These are phyloP conservation scores for Aix galericulata DNA, from an alignment of 2,113 vertebrate genomes.

Conservation along the genomic window DNA sequence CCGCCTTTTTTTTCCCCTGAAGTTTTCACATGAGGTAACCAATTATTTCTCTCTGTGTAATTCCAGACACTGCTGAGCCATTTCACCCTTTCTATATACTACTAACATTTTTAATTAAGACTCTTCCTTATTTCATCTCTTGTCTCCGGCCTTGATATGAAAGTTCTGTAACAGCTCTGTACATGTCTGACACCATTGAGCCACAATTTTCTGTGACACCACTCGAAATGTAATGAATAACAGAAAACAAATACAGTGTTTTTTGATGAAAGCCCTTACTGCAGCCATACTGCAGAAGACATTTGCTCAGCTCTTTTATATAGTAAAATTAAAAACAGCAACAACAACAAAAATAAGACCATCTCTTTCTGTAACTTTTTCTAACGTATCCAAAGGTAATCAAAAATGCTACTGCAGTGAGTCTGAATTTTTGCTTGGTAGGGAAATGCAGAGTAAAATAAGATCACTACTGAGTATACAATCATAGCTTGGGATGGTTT, in stretches of 20 bases:
- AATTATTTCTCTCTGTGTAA: background rate
- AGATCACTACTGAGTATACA: background rate
- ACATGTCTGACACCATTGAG: background rate
- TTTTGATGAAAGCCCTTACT: background rate
- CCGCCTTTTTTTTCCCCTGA: background rate
- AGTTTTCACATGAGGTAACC: conserved; percentile 26
- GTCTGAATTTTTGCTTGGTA: background rate
- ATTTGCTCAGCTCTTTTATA: background rate
- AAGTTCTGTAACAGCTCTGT: background rate
- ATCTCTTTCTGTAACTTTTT: background rate
- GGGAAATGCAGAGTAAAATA: background rate
- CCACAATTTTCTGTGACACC: background rate
- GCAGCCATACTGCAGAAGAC: background rate
- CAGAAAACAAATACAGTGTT: background rate
- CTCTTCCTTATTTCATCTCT: background rate
- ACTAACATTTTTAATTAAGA: conserved; percentile 30
- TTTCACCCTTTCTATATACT: background rate
- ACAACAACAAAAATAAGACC: too few relatives aligned
- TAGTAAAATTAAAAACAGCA: background rate
- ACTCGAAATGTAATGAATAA: background rate
- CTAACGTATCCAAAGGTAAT: background rate
- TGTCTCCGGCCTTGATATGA: background rate
- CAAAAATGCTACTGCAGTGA: background rate
- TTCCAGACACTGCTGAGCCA: background rate
- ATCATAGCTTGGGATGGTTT: background rate